Evolutionary conservation across 2,888 invertebrate genomes (phyloP).

Genomic region (Hyposoter dolosus): DNA sequence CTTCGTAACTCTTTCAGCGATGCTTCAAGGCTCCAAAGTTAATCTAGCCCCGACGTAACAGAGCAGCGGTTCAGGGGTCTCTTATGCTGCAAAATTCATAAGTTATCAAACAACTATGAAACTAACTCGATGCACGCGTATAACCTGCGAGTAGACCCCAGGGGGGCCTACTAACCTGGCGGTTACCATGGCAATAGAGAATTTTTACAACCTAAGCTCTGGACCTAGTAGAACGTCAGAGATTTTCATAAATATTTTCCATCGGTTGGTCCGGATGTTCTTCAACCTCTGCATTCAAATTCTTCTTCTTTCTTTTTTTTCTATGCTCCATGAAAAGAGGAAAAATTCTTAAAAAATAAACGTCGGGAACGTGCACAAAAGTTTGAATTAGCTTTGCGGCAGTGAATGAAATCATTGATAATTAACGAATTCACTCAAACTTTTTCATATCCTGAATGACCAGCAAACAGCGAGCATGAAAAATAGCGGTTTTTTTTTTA

Average conservation of each 20-base stretch:
- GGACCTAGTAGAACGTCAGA: conserved; percentile 6
- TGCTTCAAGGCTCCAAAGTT: conserved; percentile 33
- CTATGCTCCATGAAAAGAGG: no score
- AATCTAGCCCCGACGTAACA: conserved; percentile 14
- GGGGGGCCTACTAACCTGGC: conserved; percentile 59
- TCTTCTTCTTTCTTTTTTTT: background rate
- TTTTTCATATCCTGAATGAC: background rate
- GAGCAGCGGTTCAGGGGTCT: background rate
- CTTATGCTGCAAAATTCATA: conserved; percentile 55
- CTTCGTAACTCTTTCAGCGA: conserved; percentile 28
- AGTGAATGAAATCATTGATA: background rate
- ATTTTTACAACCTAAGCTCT: conserved; percentile 50
- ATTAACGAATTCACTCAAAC: background rate
- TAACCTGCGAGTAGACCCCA: conserved; percentile 52
- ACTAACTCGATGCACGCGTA: conserved; percentile 45
- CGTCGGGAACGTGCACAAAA: background rate
- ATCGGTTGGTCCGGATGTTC: background rate
- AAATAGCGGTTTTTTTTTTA: background rate
- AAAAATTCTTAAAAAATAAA: background rate
- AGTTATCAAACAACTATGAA: conserved; percentile 52
- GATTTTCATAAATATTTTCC: conserved; percentile 19
- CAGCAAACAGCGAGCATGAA: background rate
- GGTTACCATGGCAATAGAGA: conserved; percentile 67
- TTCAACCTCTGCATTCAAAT: background rate
- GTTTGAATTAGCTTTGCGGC: background rate